Evolutionary conservation across 2,113 vertebrate genomes (phyloP).

Genomic region (Microcebus tavaratra): DNA sequence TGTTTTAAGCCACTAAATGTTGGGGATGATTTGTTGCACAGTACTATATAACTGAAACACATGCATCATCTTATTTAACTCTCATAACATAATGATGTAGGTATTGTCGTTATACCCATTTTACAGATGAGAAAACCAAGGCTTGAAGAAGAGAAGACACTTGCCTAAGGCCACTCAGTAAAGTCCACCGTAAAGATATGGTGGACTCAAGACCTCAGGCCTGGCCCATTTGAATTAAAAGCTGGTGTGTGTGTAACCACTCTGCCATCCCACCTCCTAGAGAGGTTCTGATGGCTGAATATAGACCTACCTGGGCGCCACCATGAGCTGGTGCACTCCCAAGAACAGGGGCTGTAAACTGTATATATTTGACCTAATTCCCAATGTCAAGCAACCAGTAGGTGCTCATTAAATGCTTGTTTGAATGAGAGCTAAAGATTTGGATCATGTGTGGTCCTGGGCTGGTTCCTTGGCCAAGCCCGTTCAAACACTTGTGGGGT

Average conservation of each 20-base stretch:
- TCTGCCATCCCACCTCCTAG: background rate
- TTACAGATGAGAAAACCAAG: background rate
- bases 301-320: background rate
- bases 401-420: background rate
- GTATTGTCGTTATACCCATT: background rate
- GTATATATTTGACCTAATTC: background rate
- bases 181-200: background rate
- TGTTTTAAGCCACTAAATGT: background rate
- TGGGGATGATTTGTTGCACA: background rate
- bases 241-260: background rate
- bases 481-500: background rate
- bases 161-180: background rate
- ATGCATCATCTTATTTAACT: background rate
- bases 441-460: background rate
- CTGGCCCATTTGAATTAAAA: background rate
- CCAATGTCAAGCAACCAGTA: background rate
- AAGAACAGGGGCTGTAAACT: background rate
- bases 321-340: rapidly evolving
- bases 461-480: background rate
- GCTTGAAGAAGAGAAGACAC: background rate
- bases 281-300: background rate
- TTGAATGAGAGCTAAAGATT: background rate
- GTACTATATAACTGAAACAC: background rate
- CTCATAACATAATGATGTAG: background rate
- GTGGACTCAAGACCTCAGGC: background rate